Conservation (phyloP, 1,140 invertebrate genomes). For the Cotesia vestalis region DNA sequence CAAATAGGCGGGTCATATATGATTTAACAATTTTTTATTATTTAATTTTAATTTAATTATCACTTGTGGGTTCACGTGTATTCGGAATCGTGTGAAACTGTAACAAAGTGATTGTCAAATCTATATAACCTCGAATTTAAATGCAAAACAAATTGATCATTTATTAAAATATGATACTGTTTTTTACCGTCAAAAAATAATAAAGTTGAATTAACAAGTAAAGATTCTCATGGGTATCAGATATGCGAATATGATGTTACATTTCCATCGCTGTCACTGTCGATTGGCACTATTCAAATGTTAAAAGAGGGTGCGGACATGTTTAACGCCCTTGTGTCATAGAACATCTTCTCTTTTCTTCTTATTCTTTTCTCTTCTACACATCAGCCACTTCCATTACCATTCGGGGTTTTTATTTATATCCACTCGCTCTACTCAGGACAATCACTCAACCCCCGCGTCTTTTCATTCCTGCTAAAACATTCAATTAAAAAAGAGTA, state of each 20-base stretch:
- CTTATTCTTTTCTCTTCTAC: background rate
- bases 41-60: background rate
- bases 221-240: conserved; percentile 62
- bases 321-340: conserved; percentile 49
- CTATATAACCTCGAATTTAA: background rate
- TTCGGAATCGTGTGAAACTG: conserved; percentile 36
- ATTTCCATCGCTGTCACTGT: conserved; percentile 50
- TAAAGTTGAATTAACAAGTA: conserved; percentile 22
- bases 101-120: background rate
- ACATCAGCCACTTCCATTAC: background rate
- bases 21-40: conserved; percentile 8
- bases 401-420: background rate
- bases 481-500: too few relatives aligned
- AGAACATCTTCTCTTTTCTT: conserved; percentile 27
- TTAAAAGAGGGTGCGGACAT: conserved; percentile 53
- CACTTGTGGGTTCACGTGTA: background rate
- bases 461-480: too few relatives aligned
- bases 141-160: background rate
- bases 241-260: conserved; percentile 45
- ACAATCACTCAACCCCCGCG: too few relatives aligned
- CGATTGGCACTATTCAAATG: conserved; percentile 59
- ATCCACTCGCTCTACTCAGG: background rate
- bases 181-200: conserved; percentile 12
- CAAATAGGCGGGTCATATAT: conserved; percentile 29
- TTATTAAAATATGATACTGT: background rate